phyloP scores from a whole-genome alignment of 1,140 invertebrate genomes.

The Carposina sasakii region DNA sequence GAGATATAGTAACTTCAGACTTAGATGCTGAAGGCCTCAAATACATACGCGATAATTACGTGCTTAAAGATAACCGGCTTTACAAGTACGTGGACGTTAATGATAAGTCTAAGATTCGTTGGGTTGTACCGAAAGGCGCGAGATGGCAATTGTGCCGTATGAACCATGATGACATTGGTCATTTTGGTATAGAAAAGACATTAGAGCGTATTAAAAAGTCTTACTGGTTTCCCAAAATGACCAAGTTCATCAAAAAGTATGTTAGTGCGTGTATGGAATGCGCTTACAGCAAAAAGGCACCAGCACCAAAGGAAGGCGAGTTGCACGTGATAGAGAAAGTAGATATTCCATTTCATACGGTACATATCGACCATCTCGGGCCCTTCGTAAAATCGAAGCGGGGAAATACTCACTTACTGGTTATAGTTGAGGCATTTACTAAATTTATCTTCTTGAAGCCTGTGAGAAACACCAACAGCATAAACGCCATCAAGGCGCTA shows the following conservation, averaged over 20 bases:
- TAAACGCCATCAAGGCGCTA: not conserved
- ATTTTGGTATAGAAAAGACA: conserved; percentile 12
- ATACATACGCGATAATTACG: no score
- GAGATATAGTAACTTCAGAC: no score
- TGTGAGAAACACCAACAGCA: not conserved
- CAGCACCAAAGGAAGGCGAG: not conserved
- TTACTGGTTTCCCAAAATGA: not conserved
- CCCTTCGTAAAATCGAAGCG: not conserved
- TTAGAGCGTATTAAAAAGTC: not conserved
- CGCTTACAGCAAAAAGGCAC: not conserved
- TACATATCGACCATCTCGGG: not conserved
- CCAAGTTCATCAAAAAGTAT: not conserved
- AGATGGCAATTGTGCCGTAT: conserved; percentile 5
- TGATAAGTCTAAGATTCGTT: no score
- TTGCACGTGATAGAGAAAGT: conserved; percentile 1
- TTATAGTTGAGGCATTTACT: not conserved
- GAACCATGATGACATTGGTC: conserved; percentile 11
- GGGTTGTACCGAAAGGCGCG: not conserved
- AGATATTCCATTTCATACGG: not conserved
- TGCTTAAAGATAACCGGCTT: no score
- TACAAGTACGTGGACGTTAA: no score
- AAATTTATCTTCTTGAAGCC: not conserved
- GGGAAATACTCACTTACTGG: not conserved
- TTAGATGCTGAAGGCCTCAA: no score
- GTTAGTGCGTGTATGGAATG: not conserved